Percentiles rank a stretch among this genome's conserved stretches.
These are phyloP conservation scores for Sapayoa aenigma DNA, from an alignment of 2,113 vertebrate species.

Conservation along the genomic window DNA sequence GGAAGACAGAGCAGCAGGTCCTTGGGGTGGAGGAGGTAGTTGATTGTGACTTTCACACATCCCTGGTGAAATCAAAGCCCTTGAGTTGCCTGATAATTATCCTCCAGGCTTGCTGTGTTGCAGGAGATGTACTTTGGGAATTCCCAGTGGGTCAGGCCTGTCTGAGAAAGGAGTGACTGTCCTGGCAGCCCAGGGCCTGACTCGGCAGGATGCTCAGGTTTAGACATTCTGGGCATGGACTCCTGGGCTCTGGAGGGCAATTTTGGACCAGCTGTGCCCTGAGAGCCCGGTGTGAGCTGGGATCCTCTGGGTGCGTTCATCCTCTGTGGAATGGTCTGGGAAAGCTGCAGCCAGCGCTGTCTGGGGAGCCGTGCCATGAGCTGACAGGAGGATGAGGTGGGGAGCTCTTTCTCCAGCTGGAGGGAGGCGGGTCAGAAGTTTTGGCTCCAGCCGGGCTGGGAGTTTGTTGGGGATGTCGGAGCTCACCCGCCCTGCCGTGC, in stretches of 20 bases:
- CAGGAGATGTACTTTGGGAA: neutral
- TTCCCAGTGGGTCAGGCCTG: neutral
- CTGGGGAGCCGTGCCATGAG: neutral
- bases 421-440: neutral
- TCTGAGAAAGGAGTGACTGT: neutral
- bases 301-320: neutral
- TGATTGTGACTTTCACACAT: neutral
- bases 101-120: neutral
- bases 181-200: neutral
- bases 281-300: neutral
- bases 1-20: neutral
- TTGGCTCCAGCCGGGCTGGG: neutral
- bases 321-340: neutral
- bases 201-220: neutral
- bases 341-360: neutral
- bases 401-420: neutral
- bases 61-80: neutral
- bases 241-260: neutral
- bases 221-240: neutral
- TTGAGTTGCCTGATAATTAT: neutral
- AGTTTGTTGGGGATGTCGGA: neutral
- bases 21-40: neutral
- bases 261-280: neutral
- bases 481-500: accelerated
- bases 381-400: neutral